Evolutionary conservation across 1,140 invertebrate species (phyloP), one percentile per base, ranked within the genome.

Genomic region (Trinorchestia longiramus): DNA sequence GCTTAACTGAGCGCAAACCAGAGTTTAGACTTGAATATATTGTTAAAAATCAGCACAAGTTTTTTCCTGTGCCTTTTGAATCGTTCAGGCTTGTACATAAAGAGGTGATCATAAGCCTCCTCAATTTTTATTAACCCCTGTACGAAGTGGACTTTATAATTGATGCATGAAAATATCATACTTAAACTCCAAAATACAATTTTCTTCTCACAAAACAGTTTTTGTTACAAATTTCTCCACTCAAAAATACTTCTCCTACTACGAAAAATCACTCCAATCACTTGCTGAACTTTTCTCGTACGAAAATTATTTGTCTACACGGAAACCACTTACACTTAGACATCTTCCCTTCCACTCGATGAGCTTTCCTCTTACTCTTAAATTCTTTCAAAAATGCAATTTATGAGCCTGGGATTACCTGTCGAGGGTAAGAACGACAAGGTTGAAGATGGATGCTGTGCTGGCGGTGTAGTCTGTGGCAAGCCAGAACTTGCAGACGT

Each of bases 371-470:
- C 1, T 28, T 77, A 36, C 28, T 53, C 47, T 53, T 11, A 53
- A 53, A 6, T 11, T 19, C 8, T 11, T 36, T 77, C 62, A 77
- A 36, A 77, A 77, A 23, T 77, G 62, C 11, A 77, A 77, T 36
- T 53, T 53, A 8, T 15, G 62, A 36, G 28, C 28, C 62, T 77
- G 92, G 15, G 44, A 44, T 45, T 97, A 97, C 28, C 97, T 97
- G 96, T 97, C 97, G 95, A 97, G 96, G 43, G 97, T 97, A 19
- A 97, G 96, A 36, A 97, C 97, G 95, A 98, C 98, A 88, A 98
- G 97, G 97, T 98, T 98, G 42, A 98, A 97, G 95, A 98, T 98
- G 95, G 98, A 98, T 1, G 98, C 98, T 1, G 98, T 98, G 96
- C 97, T 98, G 45, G 98, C 98, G 0, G 98, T 98, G 97, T 98